A percentile compares a stretch with the other conserved stretches of the same genome.
Evolutionary conservation across 2,888 invertebrate species (phyloP).

Genomic region (Cryptosula pallasiana): DNA sequence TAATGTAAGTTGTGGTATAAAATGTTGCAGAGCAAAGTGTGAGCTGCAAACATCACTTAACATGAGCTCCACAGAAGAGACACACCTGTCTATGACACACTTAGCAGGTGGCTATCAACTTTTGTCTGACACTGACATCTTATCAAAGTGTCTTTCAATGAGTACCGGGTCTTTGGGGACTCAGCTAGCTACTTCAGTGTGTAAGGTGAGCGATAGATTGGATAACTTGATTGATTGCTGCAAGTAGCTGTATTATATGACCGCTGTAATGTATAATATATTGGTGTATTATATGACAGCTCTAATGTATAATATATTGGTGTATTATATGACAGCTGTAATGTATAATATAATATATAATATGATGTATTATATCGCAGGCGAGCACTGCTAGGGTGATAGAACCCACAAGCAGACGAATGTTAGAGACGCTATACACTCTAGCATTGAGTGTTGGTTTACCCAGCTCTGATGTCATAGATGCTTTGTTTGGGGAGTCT

Average conservation of each 20-base stretch:
- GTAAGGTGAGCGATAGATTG: background rate
- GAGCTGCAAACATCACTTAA: background rate
- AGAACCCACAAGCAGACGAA: background rate
- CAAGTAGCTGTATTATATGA: too few relatives aligned
- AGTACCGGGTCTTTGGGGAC: background rate
- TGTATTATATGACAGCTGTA: too few relatives aligned
- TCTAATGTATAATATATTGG: too few relatives aligned
- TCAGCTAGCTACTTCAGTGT: background rate
- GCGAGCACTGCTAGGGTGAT: background rate
- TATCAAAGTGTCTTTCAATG: background rate
- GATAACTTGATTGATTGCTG: too few relatives aligned
- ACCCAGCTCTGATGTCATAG: background rate
- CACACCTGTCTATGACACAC: background rate
- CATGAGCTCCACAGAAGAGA: background rate
- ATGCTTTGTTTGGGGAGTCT: background rate
- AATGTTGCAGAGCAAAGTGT: too few relatives aligned
- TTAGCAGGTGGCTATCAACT: constrained; percentile 1
- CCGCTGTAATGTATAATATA: too few relatives aligned
- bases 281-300: too few relatives aligned
- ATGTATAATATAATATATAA: too few relatives aligned
- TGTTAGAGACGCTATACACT: background rate
- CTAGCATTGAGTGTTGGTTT: constrained; percentile 5
- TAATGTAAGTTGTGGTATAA: too few relatives aligned
- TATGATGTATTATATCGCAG: background rate
- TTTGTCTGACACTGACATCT: background rate